Evolutionary conservation across 2,797 vertebrate genomes (phyloP).

Genomic region (Sarcophilus harrisii): DNA sequence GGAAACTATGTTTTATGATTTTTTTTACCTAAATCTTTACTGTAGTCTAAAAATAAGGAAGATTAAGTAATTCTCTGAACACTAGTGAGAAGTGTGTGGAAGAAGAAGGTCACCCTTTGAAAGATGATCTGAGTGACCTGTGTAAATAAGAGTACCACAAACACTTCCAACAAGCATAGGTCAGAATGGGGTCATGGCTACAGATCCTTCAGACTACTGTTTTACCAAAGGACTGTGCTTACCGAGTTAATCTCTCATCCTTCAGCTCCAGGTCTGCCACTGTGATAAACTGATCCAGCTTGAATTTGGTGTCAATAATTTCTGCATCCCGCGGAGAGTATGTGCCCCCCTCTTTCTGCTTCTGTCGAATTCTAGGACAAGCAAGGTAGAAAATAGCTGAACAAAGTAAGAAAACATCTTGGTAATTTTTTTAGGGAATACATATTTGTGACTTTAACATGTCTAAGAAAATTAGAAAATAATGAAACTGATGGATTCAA

Average conservation of each 20-base stretch:
- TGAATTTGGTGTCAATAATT: slow-evolving; percentile 98
- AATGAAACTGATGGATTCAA: slow-evolving; percentile 29
- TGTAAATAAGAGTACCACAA: slow-evolving; percentile 91
- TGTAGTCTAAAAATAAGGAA: slow-evolving; percentile 81
- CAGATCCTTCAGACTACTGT: slow-evolving; percentile 86
- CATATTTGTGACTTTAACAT: background rate
- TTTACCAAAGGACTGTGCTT: slow-evolving; percentile 83
- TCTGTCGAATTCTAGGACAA: slow-evolving; percentile 92
- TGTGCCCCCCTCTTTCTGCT: slow-evolving; percentile 96
- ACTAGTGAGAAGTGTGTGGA: slow-evolving; percentile 84
- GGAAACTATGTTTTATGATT: slow-evolving; percentile 8
- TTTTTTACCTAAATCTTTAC: slow-evolving; percentile 54
- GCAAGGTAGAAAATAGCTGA: background rate
- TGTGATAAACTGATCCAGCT: slow-evolving; percentile 97
- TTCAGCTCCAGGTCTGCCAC: slow-evolving; percentile 97
- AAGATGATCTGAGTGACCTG: slow-evolving; percentile 91
- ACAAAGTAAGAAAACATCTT: background rate
- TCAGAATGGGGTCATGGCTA: slow-evolving; percentile 90
- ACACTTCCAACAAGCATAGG: slow-evolving; percentile 91
- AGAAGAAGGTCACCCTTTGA: slow-evolving; percentile 88
- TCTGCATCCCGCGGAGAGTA: slow-evolving; percentile 98
- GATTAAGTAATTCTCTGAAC: slow-evolving; percentile 86
- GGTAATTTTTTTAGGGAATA: background rate
- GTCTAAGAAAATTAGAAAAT: slow-evolving; percentile 27
- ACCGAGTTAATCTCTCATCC: slow-evolving; percentile 98